These are phyloP conservation scores for Podarcis siculus DNA, from an alignment of 2,797 vertebrate genomes.

Conservation along the genomic window DNA sequence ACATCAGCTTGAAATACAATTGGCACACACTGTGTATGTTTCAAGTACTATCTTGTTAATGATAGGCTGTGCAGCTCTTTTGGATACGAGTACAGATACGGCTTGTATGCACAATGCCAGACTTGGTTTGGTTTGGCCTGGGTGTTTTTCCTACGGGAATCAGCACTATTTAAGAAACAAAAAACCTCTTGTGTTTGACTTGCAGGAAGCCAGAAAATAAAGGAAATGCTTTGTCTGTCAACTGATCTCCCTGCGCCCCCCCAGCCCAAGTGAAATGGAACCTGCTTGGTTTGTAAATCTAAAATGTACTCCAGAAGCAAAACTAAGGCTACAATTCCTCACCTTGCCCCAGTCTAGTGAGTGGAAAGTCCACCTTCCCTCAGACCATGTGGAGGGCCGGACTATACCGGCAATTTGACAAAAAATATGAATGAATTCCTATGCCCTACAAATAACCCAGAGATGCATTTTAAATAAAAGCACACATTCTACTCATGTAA, in stretches of 20 bases:
- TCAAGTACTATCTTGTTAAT: rapidly evolving
- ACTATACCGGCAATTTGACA: no score
- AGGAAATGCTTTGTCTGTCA: not conserved
- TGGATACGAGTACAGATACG: not conserved
- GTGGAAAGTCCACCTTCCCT: not conserved
- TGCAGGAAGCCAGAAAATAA: constrained; percentile 18
- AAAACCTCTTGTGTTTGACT: not conserved
- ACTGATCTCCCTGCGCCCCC: constrained; percentile 10
- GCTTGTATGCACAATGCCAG: not conserved
- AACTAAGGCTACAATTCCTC: not conserved
- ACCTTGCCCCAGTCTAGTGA: not conserved
- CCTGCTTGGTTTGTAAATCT: not conserved
- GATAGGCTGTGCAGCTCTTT: not conserved
- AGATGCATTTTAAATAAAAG: no score
- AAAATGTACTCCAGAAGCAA: not conserved
- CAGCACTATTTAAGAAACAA: not conserved
- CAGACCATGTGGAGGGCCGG: no score
- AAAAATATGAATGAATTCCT: no score
- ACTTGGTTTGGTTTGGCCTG: not conserved
- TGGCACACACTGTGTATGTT: not conserved
- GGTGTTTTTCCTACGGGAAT: not conserved
- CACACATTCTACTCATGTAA: no score
- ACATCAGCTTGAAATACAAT: not conserved
- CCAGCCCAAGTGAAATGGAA: not conserved
- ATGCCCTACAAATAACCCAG: no score